phyloP scores from a whole-genome alignment of 35 echinoderm and acorn worm species.

The Heliocidaris tuberculata region DNA sequence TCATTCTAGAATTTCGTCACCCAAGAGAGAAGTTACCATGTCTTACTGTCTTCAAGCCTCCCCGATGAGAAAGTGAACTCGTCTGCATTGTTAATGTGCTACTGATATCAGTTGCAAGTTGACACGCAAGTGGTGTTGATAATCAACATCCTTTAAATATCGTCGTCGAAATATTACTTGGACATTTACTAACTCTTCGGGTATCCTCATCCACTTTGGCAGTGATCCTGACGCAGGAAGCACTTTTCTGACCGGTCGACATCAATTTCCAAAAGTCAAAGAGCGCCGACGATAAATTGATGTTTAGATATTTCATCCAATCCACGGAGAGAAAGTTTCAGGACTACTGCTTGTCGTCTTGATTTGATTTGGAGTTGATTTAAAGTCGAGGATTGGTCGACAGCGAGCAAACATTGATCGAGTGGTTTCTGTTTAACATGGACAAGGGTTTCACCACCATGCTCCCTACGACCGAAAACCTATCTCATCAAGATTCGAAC shows the following conservation, averaged over 20 bases:
- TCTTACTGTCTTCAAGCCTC: neutral
- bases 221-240: neutral
- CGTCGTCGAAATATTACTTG: neutral
- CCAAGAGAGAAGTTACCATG: neutral
- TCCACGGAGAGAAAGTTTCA: neutral
- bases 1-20: neutral
- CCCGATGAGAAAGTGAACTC: slow-evolving; percentile 32
- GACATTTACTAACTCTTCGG: neutral
- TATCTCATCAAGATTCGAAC: neutral
- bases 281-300: slow-evolving; percentile 25
- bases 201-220: neutral
- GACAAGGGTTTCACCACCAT: slow-evolving; percentile 40
- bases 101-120: slow-evolving; percentile 28
- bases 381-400: slow-evolving; percentile 34
- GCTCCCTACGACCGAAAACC: slow-evolving; percentile 23
- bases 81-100: slow-evolving; percentile 29
- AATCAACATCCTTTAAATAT: slow-evolving; percentile 18
- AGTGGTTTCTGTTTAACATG: slow-evolving; percentile 30
- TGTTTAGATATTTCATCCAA: slow-evolving; percentile 27
- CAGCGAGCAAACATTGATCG: neutral
- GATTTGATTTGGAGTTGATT: slow-evolving; percentile 41
- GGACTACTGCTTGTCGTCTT: neutral
- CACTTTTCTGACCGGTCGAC: neutral
- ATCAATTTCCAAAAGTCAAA: slow-evolving; percentile 30
- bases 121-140: slow-evolving; percentile 22